Base-by-base conservation (phyloP, 2,113 vertebrate genomes). In the Halichoeres trimaculatus region DNA sequence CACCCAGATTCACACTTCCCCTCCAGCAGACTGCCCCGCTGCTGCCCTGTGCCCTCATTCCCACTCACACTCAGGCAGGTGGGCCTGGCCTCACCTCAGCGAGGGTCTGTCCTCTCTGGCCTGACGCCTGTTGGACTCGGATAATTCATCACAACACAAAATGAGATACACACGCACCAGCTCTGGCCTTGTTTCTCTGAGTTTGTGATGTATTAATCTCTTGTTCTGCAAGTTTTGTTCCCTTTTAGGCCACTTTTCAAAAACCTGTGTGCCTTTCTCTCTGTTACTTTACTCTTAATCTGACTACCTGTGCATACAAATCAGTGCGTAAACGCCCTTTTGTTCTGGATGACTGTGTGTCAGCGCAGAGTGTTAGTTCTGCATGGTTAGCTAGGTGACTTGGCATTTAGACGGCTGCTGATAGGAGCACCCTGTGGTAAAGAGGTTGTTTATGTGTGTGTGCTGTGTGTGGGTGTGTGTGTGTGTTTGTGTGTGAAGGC, bases 341-440 rank as follows among this genome's bases (percentile, higher is more conserved):
- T 85, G 70, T 63, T 84, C 30, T 78, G 78, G 59, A 47, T 19
- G 48, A 22, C 53, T 16, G 68, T 60, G 51, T 17, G 26, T 59
- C 55, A 67, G 45, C 9, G 67, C 48, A 58, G 48, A 58, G 74
- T 74, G 78, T 90, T 88, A 80, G 80, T 85, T 79, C 84, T 65
- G 80, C 85, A 66, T 77, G 68, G 81, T 90, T 88, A 88, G 80
- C 80, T 56, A 3, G 71, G 77, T 81, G 76, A 84, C 81, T 89
- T 85, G 67, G 79, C 87, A 88, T 88, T 84, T 78, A 82, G 73
- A 60, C 69, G 56, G 59, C 70, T 56, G 75, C 70, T 85, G 87
- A 85, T 86, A 83, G 51, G 68, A 51, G 67, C 7, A 1, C 52
- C 62, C 50, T 43, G 64, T 36, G 14, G 70, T 72, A 60, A 51